phyloP scores from a whole-genome alignment of 2,113 vertebrate species.

The Petrocephalus microphthalmus region DNA sequence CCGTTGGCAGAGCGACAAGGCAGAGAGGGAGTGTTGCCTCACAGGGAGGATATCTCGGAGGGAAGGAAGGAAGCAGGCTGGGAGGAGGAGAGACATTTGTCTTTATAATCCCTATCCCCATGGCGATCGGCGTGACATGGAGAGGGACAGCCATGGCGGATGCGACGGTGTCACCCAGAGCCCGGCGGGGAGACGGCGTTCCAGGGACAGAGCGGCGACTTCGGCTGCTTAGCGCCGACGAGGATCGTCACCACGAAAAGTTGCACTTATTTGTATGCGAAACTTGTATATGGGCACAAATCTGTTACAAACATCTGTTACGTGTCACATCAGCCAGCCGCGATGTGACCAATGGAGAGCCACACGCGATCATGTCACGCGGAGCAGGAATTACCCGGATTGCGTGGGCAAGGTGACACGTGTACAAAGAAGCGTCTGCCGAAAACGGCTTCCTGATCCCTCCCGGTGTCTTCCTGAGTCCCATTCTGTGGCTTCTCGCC shows the following conservation, averaged over 20 bases:
- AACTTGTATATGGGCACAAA: background rate
- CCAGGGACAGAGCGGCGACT: background rate
- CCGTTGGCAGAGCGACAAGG: background rate
- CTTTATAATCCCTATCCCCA: conserved; percentile 7
- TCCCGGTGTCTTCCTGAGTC: background rate
- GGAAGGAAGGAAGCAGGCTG: conserved; percentile 26
- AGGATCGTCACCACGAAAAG: background rate
- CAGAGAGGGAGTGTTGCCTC: background rate
- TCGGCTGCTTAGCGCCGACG: background rate
- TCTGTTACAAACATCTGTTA: background rate
- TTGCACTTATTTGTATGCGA: background rate
- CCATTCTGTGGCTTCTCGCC: background rate
- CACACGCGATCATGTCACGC: background rate
- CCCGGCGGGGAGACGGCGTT: too few species aligned
- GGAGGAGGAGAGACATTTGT: conserved; percentile 40
- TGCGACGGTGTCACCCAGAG: background rate
- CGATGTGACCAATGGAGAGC: background rate
- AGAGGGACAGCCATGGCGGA: background rate
- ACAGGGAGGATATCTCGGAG: background rate
- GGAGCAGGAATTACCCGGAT: background rate
- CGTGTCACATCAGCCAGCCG: background rate
- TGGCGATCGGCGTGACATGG: background rate
- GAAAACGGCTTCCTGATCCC: background rate
- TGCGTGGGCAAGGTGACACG: background rate
- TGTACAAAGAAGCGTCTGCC: background rate